phyloP scores from a whole-genome alignment of 2,888 invertebrate genomes.

The Tetheella fluctuosa region DNA sequence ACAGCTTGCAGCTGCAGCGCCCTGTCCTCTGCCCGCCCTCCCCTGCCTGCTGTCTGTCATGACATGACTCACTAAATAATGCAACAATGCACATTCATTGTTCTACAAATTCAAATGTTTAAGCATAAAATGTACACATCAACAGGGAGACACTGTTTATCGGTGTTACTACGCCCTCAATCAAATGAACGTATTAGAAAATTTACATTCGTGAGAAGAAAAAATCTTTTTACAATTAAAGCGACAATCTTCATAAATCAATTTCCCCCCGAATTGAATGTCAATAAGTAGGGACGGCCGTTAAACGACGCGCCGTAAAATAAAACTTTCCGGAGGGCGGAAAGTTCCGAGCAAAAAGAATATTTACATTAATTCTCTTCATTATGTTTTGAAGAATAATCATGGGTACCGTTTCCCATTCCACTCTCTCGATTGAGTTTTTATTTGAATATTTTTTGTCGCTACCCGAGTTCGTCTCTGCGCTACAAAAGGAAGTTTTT shows the following conservation, averaged over 20 bases:
- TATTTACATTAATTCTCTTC: conserved; percentile 86
- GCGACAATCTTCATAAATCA: conserved; percentile 84
- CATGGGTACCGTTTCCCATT: conserved; percentile 79
- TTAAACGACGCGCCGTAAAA: conserved; percentile 83
- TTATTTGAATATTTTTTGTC: conserved; percentile 83
- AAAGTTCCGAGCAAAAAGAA: conserved; percentile 81
- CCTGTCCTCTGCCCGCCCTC: conserved; percentile 35
- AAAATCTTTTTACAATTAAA: conserved; percentile 80
- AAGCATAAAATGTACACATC: conserved; percentile 30
- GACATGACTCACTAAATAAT: conserved; percentile 73
- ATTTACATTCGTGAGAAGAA: conserved; percentile 45
- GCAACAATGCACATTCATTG: conserved; percentile 66
- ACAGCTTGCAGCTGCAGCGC: conserved; percentile 67
- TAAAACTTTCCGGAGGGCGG: conserved; percentile 83
- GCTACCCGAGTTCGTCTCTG: conserved; percentile 76
- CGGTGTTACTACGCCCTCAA: conserved; percentile 12
- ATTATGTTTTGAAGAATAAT: conserved; percentile 85
- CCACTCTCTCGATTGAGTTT: conserved; percentile 82
- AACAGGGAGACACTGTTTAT: conserved; percentile 22
- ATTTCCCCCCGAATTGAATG: conserved; percentile 84
- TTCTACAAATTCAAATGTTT: conserved; percentile 37
- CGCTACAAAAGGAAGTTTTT: conserved; percentile 84
- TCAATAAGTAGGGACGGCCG: conserved; percentile 83
- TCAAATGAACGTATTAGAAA: too few relatives aligned
- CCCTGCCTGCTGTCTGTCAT: conserved; percentile 26